A percentile compares a stretch with the other conserved stretches of the same genome.
These are phyloP conservation scores for Pseudomyrmex pallidus DNA, from an alignment of 1,140 invertebrate genomes.

Conservation along the genomic window DNA sequence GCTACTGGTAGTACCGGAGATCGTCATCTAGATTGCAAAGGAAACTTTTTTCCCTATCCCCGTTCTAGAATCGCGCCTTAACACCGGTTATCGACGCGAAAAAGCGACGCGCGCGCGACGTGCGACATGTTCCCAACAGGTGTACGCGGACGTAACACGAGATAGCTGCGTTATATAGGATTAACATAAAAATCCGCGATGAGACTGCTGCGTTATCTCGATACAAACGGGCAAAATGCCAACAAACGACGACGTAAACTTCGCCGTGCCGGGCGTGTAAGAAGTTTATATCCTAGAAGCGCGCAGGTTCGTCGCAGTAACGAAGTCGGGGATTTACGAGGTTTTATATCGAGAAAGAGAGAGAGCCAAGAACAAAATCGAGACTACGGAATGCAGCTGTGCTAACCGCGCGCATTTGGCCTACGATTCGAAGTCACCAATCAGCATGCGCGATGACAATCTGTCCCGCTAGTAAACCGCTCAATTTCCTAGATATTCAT, in stretches of 20 bases:
- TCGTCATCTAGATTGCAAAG: constrained; percentile 53
- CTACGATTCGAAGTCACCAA: neutral
- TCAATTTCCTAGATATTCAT: constrained; percentile 16
- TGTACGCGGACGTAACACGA: constrained; percentile 8
- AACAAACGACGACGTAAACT: neutral
- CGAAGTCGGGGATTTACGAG: constrained; percentile 49
- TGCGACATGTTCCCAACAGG: constrained; percentile 32
- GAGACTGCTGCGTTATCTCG: constrained; percentile 12
- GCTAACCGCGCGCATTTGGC: constrained; percentile 3
- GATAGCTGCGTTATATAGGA: constrained; percentile 11
- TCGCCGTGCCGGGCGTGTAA: neutral
- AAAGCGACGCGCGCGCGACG: neutral
- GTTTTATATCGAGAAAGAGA: constrained; percentile 44
- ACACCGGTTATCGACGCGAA: constrained; percentile 21
- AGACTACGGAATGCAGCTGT: neutral
- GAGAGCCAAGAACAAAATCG: constrained; percentile 13
- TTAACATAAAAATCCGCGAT: constrained; percentile 31
- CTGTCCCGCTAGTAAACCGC: neutral
- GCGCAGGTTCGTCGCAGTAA: constrained; percentile 50
- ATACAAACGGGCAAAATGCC: constrained; percentile 22
- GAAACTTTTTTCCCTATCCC: constrained; percentile 21
- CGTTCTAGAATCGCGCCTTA: constrained; percentile 13
- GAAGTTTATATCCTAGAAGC: constrained; percentile 32
- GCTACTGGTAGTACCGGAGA: constrained; percentile 40
- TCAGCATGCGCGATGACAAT: neutral